Percentiles rank a stretch among this genome's conserved stretches.
Conservation (phyloP, 2,797 vertebrate genomes). For the Todus mexicanus region DNA sequence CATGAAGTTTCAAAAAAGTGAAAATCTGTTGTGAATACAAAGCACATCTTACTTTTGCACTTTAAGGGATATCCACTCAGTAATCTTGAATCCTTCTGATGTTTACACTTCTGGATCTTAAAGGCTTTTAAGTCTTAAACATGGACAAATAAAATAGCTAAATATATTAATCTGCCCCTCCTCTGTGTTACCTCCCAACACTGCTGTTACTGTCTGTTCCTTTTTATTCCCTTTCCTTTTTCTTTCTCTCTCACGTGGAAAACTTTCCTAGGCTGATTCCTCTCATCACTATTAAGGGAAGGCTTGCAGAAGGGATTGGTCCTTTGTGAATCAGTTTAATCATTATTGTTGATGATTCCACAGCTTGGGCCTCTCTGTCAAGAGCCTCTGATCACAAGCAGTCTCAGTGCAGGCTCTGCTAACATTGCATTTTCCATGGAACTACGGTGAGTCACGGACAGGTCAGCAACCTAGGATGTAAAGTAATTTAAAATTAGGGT, state of each 20-base stretch:
- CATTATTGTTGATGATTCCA: neutral
- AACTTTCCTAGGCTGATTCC: neutral
- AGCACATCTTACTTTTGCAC: neutral
- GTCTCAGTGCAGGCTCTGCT: neutral
- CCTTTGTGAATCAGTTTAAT: neutral
- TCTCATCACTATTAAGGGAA: neutral
- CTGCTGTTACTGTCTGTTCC: neutral
- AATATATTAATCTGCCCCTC: neutral
- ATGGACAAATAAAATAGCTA: neutral
- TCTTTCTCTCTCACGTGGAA: neutral
- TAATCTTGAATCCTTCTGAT: neutral
- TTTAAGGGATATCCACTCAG: neutral
- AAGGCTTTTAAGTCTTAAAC: neutral
- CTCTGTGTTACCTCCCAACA: neutral
- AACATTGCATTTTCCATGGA: neutral
- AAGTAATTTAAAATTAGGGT: neutral
- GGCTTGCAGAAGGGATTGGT: neutral
- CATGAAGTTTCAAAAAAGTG: neutral
- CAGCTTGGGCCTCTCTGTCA: neutral
- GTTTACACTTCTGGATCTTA: neutral
- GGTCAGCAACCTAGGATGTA: neutral
- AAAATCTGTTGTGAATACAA: neutral
- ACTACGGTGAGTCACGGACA: neutral
- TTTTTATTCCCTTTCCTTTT: neutral
- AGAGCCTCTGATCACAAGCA: neutral